Evolutionary conservation across 2,797 vertebrate species (phyloP), one percentile per base, ranked within the genome.

Genomic region (Melanogrammus aeglefinus): DNA sequence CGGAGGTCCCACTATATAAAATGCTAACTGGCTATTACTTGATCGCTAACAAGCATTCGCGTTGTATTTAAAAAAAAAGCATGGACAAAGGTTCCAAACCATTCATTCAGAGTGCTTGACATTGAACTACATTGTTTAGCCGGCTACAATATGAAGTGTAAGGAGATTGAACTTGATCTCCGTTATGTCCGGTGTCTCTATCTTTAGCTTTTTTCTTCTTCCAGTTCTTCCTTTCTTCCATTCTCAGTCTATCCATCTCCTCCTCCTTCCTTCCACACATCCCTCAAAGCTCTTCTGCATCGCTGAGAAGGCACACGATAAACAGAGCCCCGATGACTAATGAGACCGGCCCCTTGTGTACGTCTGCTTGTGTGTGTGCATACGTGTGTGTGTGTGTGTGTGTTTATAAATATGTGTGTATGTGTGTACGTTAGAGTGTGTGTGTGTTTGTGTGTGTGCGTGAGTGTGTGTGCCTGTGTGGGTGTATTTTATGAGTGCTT

Each of bases 291-390:
- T 75, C 77, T 76, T 2, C 7, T 72, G 38, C 44, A 12, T 27
- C 80, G 86, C 85, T 78, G 78, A 85, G n/a, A 74, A 80, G 81
- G 73, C 72, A 77, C 81, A 86, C 86, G 82, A 85, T 81, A 86
- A 91, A 81, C 83, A 77, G 78, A 82, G 78, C 77, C 73, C 76
- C 76, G 77, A 47, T 92, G 90, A 93, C 91, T 87, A 87, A 92
- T 89, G 80, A 84, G 73, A 72, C 77, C 80, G 76, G 73, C 47
- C 27, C 16, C 69, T 36, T 18, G 35, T 71, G 66, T 77, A 69
- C 31, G 63, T 72, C 57, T 70, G 35, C 39, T 33, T 76, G 73
- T n/a, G 77, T 84, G 76, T 76, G 51, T 74, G 83, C 79, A 57
- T 36, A 33, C 21, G 31, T 73, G 72, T 35, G 31, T 38, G 72